Conservation (phyloP, 2,797 vertebrate species). For the Lacerta agilis region DNA sequence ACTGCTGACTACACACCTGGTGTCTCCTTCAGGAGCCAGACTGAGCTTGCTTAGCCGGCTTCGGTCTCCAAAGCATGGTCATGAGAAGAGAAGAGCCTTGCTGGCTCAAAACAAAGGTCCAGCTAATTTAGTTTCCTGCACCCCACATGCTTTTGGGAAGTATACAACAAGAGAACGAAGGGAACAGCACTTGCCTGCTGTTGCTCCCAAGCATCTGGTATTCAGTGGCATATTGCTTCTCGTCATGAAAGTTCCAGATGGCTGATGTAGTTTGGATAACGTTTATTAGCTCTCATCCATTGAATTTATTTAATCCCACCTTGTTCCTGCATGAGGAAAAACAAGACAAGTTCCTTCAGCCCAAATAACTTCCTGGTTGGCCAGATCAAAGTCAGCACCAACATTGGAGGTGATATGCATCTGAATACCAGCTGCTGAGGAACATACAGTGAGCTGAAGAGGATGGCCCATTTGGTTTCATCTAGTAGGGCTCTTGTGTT, state of each 20-base stretch:
- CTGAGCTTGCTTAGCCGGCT: not conserved
- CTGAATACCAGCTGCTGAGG: too few relatives aligned
- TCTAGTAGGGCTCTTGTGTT: too few relatives aligned
- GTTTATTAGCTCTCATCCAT: not conserved
- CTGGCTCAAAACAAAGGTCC: not conserved
- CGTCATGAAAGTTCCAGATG: not conserved
- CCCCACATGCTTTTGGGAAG: not conserved
- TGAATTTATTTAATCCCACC: not conserved
- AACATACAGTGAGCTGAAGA: too few relatives aligned
- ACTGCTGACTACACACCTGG: not conserved
- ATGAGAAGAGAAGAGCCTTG: not conserved
- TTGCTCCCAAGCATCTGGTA: not conserved
- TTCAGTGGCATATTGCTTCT: not conserved
- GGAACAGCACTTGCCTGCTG: not conserved
- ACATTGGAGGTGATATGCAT: too few relatives aligned
- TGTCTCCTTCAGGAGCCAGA: not conserved
- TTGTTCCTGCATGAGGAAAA: not conserved
- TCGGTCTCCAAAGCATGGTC: not conserved
- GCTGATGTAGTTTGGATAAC: not conserved
- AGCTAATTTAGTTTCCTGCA: not conserved
- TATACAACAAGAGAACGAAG: not conserved
- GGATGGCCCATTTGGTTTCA: too few relatives aligned
- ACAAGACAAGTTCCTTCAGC: not conserved
- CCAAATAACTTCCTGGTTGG: not conserved
- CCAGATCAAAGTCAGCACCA: not conserved